A percentile compares a stretch with the other conserved stretches of the same genome.
Evolutionary conservation across 2,888 invertebrate species (phyloP).

Genomic region (Meteorus cinctellus): DNA sequence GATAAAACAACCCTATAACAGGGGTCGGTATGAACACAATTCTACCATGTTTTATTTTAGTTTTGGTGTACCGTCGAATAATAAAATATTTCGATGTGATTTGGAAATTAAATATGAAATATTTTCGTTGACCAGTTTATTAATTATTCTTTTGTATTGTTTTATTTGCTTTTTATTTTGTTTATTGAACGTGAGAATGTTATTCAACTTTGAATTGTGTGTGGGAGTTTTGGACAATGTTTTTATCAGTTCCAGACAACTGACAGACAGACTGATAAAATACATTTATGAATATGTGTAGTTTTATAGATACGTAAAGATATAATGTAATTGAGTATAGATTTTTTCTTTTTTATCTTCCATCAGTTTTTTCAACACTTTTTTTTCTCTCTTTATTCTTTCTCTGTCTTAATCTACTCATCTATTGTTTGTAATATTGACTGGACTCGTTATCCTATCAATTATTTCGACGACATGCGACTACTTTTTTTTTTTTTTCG

Average conservation of each 20-base stretch:
- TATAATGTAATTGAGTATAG: slow-evolving; percentile 1
- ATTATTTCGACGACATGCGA: too few species aligned
- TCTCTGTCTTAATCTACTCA: too few species aligned
- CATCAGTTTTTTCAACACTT: background rate
- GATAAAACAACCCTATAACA: slow-evolving; percentile 7
- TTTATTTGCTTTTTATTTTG: background rate
- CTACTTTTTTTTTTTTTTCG: too few species aligned
- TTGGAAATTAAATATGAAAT: slow-evolving; percentile 3
- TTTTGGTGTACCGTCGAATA: background rate
- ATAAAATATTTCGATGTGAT: background rate
- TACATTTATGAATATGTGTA: slow-evolving; percentile 13
- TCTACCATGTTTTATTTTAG: background rate
- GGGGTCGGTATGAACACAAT: slow-evolving; percentile 19
- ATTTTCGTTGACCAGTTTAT: background rate
- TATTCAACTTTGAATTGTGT: background rate
- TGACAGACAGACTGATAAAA: slow-evolving; percentile 47
- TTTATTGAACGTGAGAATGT: slow-evolving; percentile 19
- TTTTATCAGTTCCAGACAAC: slow-evolving; percentile 48
- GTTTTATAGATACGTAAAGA: slow-evolving; percentile 10
- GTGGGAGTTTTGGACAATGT: background rate
- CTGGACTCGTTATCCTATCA: too few species aligned
- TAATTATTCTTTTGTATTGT: background rate
- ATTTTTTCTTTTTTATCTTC: slow-evolving; percentile 12
- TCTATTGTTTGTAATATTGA: too few species aligned
- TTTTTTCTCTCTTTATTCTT: background rate